Conservation (phyloP, 2,797 vertebrate genomes). For the Podarcis siculus region DNA sequence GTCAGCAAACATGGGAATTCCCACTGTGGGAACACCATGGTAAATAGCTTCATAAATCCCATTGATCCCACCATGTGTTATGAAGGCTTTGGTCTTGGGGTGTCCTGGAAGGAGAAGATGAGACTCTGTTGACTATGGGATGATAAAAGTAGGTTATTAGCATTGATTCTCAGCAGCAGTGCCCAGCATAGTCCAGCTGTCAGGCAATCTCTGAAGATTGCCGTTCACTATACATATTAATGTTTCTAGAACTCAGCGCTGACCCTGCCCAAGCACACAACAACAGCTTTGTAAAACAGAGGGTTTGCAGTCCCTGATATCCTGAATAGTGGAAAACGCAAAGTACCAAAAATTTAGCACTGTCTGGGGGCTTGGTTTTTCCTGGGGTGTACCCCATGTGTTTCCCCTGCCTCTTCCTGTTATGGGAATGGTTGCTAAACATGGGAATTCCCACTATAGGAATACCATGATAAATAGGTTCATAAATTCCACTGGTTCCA, state of each 20-base stretch:
- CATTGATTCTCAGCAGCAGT: background rate
- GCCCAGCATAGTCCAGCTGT: too few species aligned
- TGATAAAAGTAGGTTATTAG: background rate
- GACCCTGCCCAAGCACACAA: background rate
- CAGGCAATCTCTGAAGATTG: too few species aligned
- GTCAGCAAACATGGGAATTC: constrained; percentile 88
- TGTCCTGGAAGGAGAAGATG: constrained; percentile 81
- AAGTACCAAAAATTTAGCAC: background rate
- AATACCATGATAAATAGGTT: too few species aligned
- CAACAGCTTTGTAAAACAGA: background rate
- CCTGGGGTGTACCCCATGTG: too few species aligned
- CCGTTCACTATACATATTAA: background rate
- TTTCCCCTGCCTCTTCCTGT: too few species aligned
- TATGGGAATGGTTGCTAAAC: too few species aligned
- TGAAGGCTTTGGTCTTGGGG: constrained; percentile 86
- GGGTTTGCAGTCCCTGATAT: background rate
- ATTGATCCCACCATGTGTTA: constrained; percentile 85
- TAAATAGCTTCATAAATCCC: constrained; percentile 94
- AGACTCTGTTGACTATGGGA: background rate
- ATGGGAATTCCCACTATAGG: too few species aligned
- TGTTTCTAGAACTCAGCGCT: background rate
- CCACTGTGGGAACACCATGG: constrained; percentile 89
- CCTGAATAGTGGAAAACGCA: background rate
- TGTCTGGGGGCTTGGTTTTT: too few species aligned
- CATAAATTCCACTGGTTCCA: too few species aligned